Conservation (phyloP, 2,797 vertebrate species). For the Knipowitschia caucasica region DNA sequence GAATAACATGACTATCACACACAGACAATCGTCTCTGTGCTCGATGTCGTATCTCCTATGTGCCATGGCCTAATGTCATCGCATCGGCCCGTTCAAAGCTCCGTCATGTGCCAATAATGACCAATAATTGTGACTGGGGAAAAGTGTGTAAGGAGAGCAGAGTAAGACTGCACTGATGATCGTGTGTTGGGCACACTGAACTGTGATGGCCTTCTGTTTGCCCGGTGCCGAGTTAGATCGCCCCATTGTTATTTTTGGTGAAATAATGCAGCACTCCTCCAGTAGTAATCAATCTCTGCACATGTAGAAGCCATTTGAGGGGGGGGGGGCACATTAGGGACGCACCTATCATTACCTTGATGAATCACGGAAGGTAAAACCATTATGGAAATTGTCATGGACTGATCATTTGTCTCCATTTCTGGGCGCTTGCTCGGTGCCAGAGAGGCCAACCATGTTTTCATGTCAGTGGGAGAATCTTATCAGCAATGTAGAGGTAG, state of each 20-base stretch:
- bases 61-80: conserved; percentile 57
- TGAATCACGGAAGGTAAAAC: conserved; percentile 85
- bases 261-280: conserved; percentile 77
- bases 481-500: conserved; percentile 58
- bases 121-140: conserved; percentile 62
- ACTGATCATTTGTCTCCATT: conserved; percentile 87
- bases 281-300: conserved; percentile 82
- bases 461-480: conserved; percentile 69
- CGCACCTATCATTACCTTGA: conserved; percentile 86
- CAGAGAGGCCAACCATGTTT: conserved; percentile 73
- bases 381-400: conserved; percentile 90
- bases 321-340: conserved; percentile 75
- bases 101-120: conserved; percentile 54
- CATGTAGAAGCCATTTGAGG: conserved; percentile 52
- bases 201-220: conserved; percentile 67
- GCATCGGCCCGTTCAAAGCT: conserved; percentile 33
- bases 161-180: conserved; percentile 51
- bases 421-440: conserved; percentile 82
- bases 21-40: background rate
- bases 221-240: conserved; percentile 71
- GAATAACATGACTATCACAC: background rate
- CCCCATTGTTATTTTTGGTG: conserved; percentile 75
- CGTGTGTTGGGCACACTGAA: conserved; percentile 48
- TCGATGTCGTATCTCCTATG: background rate
- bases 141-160: conserved; percentile 55